A percentile compares a stretch with the other conserved stretches of the same genome.
These are phyloP conservation scores for Amiota communis DNA, from an alignment of 2,888 invertebrate species.

Conservation along the genomic window DNA sequence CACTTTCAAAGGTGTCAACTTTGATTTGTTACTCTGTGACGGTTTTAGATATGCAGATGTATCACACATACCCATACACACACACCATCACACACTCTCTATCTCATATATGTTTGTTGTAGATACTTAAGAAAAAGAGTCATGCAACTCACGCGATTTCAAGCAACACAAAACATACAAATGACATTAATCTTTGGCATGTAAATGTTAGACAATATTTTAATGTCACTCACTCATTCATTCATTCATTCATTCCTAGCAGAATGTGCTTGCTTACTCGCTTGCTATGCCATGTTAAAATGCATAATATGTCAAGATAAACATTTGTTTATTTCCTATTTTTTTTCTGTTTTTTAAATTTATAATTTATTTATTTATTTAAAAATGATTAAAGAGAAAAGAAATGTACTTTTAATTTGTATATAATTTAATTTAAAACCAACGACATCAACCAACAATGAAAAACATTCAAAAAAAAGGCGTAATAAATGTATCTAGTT, in stretches of 20 bases:
- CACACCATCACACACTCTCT: slow-evolving; percentile 36
- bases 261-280: no score
- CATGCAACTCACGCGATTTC: slow-evolving; percentile 33
- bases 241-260: no score
- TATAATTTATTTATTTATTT: neutral
- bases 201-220: slow-evolving; percentile 64
- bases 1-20: slow-evolving; percentile 56
- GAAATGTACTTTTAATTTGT: no score
- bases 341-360: neutral
- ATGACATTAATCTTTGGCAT: slow-evolving; percentile 65
- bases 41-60: slow-evolving; percentile 32
- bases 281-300: no score
- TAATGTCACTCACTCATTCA: slow-evolving; percentile 51
- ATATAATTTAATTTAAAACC: no score
- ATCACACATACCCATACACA: slow-evolving; percentile 39
- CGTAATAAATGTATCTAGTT: no score
- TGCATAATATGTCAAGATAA: slow-evolving; percentile 7
- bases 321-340: neutral
- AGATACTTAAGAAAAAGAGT: slow-evolving; percentile 25
- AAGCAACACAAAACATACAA: slow-evolving; percentile 47
- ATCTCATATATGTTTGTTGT: no score
- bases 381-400: no score
- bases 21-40: slow-evolving; percentile 58
- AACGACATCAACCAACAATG: no score
- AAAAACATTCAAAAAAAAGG: no score